Evolutionary conservation across 2,113 vertebrate species (phyloP).

Genomic region (Accipiter virgatus): DNA sequence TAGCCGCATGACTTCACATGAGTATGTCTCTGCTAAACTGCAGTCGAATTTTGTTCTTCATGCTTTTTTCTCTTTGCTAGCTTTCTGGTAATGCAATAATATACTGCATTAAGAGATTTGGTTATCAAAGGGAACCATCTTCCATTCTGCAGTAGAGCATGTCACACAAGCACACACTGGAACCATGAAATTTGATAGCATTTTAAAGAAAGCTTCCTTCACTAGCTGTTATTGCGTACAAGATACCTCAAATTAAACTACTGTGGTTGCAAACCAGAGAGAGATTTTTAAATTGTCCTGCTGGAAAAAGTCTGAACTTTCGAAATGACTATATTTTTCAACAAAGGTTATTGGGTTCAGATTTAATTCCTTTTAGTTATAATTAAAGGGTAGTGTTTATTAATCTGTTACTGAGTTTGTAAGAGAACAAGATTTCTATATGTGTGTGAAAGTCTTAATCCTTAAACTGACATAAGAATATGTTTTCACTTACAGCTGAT

Average conservation of each 20-base stretch:
- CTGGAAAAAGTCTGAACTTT: background rate
- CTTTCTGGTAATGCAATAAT: background rate
- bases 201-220: background rate
- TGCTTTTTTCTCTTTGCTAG: background rate
- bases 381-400: background rate
- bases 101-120: background rate
- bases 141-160: background rate
- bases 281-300: background rate
- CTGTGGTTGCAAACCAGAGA: background rate
- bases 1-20: background rate
- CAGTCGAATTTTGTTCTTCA: background rate
- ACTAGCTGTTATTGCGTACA: background rate
- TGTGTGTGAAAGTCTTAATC: background rate
- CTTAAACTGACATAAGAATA: background rate
- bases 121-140: background rate
- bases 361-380: background rate
- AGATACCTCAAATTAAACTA: background rate
- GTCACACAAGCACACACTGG: background rate
- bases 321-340: background rate
- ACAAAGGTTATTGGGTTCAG: background rate
- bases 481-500: background rate
- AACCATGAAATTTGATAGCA: background rate
- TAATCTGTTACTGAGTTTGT: background rate
- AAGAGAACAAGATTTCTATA: background rate
- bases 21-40: background rate